phyloP scores from a whole-genome alignment of 2,888 invertebrate genomes.

The Rhamnusium bicolor region DNA sequence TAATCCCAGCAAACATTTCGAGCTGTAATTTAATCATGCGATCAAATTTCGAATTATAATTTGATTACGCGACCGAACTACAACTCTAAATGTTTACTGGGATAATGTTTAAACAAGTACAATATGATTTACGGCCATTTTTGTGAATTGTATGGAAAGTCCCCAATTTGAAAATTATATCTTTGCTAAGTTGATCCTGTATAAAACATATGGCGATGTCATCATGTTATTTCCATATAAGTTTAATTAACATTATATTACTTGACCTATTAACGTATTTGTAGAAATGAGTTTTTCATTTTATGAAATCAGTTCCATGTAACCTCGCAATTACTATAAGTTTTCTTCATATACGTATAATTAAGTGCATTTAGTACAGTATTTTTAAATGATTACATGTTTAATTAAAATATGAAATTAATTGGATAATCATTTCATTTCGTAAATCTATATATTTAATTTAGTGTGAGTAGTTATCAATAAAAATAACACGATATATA shows the following conservation, averaged over 20 bases:
- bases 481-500: slow-evolving; percentile 1
- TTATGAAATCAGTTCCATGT: neutral
- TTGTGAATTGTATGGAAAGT: too few relatives aligned
- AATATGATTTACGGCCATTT: too few relatives aligned
- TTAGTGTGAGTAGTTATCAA: neutral
- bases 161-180: too few relatives aligned
- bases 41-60: too few relatives aligned
- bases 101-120: too few relatives aligned
- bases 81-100: too few relatives aligned
- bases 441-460: neutral
- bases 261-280: slow-evolving; percentile 11
- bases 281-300: neutral
- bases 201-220: neutral
- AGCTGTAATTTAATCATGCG: too few relatives aligned
- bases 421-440: neutral
- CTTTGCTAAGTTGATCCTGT: neutral
- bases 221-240: neutral
- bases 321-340: neutral
- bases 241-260: neutral
- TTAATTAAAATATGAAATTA: neutral
- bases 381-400: neutral
- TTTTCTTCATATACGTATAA: neutral
- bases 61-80: too few relatives aligned
- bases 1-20: too few relatives aligned
- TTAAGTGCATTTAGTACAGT: neutral